These are phyloP conservation scores for Drosophila novamexicana DNA, from an alignment of 1,140 invertebrate species.

Conservation along the genomic window DNA sequence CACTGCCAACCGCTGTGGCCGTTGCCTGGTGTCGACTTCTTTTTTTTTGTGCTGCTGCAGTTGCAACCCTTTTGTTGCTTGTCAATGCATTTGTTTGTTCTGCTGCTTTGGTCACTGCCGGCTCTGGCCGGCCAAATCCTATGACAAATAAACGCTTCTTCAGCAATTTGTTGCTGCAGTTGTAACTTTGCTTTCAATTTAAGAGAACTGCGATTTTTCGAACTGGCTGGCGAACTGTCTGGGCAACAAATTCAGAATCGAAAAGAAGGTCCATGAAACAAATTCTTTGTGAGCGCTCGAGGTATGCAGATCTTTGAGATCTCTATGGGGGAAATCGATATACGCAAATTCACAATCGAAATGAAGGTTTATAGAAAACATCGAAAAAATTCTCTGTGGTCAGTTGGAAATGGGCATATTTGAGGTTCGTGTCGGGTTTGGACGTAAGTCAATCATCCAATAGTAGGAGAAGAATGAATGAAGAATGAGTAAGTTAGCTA, in stretches of 20 bases:
- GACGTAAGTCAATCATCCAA: too few relatives aligned
- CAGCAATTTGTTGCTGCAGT: constrained; percentile 64
- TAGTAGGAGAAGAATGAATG: too few relatives aligned
- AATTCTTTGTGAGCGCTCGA: too few relatives aligned
- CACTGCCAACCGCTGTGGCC: constrained; percentile 76
- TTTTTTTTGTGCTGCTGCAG: neutral
- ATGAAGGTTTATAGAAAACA: too few relatives aligned
- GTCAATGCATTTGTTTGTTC: constrained; percentile 62
- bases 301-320: too few relatives aligned
- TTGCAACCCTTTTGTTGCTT: constrained; percentile 6
- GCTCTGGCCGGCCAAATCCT: constrained; percentile 57
- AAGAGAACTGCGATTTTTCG: constrained; percentile 34
- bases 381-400: too few relatives aligned
- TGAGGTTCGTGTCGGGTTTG: too few relatives aligned
- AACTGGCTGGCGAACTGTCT: neutral
- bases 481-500: too few relatives aligned
- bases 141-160: constrained; percentile 78
- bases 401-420: too few relatives aligned
- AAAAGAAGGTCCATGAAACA: too few relatives aligned
- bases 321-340: too few relatives aligned
- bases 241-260: neutral
- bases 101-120: constrained; percentile 64
- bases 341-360: neutral
- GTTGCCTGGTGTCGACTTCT: constrained; percentile 41
- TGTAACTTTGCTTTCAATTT: constrained; percentile 77